Conservation (phyloP, 2,113 vertebrate species). For the Solea solea region DNA sequence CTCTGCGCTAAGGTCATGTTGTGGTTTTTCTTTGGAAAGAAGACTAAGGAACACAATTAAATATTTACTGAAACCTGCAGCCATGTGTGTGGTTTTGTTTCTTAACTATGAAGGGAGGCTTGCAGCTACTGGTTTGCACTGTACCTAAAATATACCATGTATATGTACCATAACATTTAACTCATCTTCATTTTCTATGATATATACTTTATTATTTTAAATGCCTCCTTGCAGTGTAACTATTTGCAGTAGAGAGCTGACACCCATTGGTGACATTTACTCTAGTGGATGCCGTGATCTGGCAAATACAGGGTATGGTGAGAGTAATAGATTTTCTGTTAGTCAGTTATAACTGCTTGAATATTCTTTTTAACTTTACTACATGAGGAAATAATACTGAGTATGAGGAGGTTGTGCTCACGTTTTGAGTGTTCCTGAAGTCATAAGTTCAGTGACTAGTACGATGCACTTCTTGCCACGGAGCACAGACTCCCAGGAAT, state of each 20-base stretch:
- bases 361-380: not conserved
- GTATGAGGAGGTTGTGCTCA: slow-evolving; percentile 61
- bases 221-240: too few species aligned
- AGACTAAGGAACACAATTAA: not conserved
- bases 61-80: slow-evolving; percentile 10
- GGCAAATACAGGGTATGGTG: not conserved
- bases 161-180: too few species aligned
- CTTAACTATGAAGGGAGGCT: too few species aligned
- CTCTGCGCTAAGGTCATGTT: not conserved
- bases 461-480: slow-evolving; percentile 96
- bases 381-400: not conserved
- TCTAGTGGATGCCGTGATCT: not conserved
- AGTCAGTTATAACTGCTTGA: not conserved
- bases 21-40: not conserved
- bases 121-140: too few species aligned
- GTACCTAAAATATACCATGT: too few species aligned
- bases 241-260: too few species aligned
- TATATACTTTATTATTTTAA: too few species aligned
- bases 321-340: not conserved
- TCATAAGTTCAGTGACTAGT: slow-evolving; percentile 95
- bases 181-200: too few species aligned
- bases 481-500: slow-evolving; percentile 92
- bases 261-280: too few species aligned
- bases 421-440: slow-evolving; percentile 96
- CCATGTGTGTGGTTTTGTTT: too few species aligned